Base-by-base conservation (phyloP, 2,888 invertebrate genomes). In the Andrena bucephala region DNA sequence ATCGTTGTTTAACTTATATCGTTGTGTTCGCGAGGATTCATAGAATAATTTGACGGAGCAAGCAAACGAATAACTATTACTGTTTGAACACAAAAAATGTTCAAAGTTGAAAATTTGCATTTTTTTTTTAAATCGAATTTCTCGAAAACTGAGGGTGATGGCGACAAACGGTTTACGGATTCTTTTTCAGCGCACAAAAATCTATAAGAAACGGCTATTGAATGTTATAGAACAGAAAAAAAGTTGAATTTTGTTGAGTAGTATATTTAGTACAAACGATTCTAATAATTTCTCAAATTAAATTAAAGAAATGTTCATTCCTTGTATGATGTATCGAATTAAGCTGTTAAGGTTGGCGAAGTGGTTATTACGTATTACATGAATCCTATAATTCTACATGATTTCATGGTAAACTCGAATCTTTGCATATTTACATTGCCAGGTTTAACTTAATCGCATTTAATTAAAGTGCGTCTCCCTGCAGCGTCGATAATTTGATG, bases 401-500 rank as follows among this genome's bases (percentile, higher is more conserved):
- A 76, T 52, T 31, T 33, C 57, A 59, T 42, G 33, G 70, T 13
- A 52, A 52, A 29, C 10, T 20, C 42, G 20, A 50, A 27, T n/a
- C 6, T 50, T 48, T 59, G 54, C 27, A 68, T 71, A 59, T 80
- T 80, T 83, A 72, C 59, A 63, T 24, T 10, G 59, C 27, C 42
- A 68, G 57, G 72, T 68, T 80, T 72, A 76, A 80, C 83, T 60
- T 74, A 85, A 78, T 75, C 69, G 63, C 71, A 57, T 70, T 75
- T 83, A 78, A 83, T 78, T 76, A 66, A 81, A 73, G 76, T 76
- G 67, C 54, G 59, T 73, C 67, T 36, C 62, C 13, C 29, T 16
- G 24, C 54, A 29, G 48, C 62, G 50, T 69, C 68, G 66, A 84
- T 84, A 84, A 84, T 79, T 68, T 72, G 77, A 77, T 73, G 81